Evolutionary conservation across 2,113 vertebrate species (phyloP).

Genomic region (Nesoenas mayeri): DNA sequence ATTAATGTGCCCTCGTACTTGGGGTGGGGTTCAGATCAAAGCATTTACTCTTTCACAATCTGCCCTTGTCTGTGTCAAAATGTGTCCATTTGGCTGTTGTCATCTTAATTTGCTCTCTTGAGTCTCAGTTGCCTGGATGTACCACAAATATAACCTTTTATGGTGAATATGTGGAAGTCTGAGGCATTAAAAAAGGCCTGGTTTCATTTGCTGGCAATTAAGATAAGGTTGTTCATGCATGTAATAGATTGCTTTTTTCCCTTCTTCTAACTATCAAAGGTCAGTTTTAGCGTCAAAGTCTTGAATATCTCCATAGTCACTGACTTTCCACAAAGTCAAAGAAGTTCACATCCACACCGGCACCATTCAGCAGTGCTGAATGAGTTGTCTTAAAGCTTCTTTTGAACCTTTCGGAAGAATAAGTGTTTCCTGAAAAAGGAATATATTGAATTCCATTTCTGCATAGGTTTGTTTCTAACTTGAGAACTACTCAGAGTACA

Average conservation of each 20-base stretch:
- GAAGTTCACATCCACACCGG: neutral
- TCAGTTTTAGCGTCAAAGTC: slow-evolving; percentile 22
- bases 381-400: neutral
- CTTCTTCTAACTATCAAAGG: neutral
- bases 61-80: neutral
- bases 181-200: neutral
- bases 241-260: neutral
- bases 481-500: slow-evolving; percentile 32
- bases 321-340: neutral
- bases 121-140: neutral
- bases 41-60: neutral
- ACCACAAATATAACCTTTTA: neutral
- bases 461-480: slow-evolving; percentile 48
- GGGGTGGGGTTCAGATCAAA: neutral
- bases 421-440: slow-evolving; percentile 58
- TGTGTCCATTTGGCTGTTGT: neutral
- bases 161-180: neutral
- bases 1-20: neutral
- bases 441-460: slow-evolving; percentile 38
- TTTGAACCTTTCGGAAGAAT: neutral
- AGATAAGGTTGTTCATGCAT: neutral
- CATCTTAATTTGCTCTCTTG: neutral
- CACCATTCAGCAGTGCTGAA: neutral
- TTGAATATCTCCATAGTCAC: neutral
- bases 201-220: slow-evolving; percentile 32